A percentile compares a stretch with the other conserved stretches of the same genome.
phyloP scores from a whole-genome alignment of 2,797 vertebrate genomes.

The Syncerus caffer region DNA sequence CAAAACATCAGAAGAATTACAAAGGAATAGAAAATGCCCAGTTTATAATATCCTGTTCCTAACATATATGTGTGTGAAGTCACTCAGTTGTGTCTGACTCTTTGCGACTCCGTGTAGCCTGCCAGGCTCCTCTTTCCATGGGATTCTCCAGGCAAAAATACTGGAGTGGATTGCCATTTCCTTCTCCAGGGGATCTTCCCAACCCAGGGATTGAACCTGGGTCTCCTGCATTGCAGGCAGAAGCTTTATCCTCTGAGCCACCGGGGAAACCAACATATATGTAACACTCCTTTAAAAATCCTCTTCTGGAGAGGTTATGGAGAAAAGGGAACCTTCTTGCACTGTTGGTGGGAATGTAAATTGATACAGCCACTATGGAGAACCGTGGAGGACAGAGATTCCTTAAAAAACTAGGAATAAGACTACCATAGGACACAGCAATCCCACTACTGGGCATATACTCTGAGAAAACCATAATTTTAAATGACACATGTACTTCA shows the following conservation, averaged over 20 bases:
- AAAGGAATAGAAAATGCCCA: not conserved
- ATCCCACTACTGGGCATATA: not conserved
- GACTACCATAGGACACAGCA: not conserved
- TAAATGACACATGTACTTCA: not conserved
- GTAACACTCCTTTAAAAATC: not conserved
- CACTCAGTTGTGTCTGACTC: too few species aligned
- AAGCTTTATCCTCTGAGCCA: too few species aligned
- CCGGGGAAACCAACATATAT: not conserved
- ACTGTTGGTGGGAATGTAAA: not conserved
- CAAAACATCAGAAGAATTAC: not conserved
- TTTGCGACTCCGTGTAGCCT: too few species aligned
- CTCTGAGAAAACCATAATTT: not conserved
- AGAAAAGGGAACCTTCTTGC: not conserved
- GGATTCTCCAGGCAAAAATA: too few species aligned
- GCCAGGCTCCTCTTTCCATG: too few species aligned
- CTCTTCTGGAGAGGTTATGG: not conserved
- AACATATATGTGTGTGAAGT: not conserved
- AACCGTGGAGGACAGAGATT: not conserved
- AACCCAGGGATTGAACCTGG: too few species aligned
- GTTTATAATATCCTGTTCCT: not conserved
- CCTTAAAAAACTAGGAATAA: not conserved
- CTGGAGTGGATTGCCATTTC: too few species aligned
- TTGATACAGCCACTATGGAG: not conserved
- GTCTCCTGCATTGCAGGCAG: too few species aligned
- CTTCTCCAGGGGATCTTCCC: too few species aligned